Evolutionary conservation across 2,888 invertebrate genomes (phyloP).

Genomic region (Diploptera punctata): DNA sequence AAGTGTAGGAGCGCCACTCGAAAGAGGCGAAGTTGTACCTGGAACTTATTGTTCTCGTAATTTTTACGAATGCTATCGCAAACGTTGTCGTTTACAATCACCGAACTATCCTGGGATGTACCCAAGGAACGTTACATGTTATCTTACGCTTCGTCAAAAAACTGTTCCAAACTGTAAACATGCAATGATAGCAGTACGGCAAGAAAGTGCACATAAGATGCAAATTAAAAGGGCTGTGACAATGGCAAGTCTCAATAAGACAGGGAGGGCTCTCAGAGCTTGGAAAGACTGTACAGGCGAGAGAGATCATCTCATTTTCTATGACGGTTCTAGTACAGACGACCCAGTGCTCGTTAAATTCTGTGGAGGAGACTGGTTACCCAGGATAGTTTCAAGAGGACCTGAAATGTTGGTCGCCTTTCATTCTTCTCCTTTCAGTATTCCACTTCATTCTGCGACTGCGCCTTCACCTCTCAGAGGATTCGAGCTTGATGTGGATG

Average conservation of each 20-base stretch:
- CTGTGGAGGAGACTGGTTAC: conserved; percentile 88
- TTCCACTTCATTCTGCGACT: conserved; percentile 73
- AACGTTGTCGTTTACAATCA: conserved; percentile 81
- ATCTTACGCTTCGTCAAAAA: conserved; percentile 85
- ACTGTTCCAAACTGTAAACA: conserved; percentile 88
- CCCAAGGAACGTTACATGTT: conserved; percentile 86
- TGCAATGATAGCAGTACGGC: conserved; percentile 87
- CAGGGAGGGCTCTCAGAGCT: conserved; percentile 71
- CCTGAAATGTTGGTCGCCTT: conserved; percentile 88
- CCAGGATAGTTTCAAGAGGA: conserved; percentile 76
- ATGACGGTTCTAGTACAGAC: conserved; percentile 83
- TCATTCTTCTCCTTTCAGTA: conserved; percentile 83
- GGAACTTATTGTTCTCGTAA: conserved; percentile 85
- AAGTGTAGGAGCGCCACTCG: conserved; percentile 75
- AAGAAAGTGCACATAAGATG: conserved; percentile 73
- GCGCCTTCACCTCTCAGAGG: conserved; percentile 73
- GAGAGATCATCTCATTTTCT: conserved; percentile 83
- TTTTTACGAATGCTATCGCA: conserved; percentile 84
- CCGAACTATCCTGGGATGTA: conserved; percentile 79
- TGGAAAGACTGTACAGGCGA: conserved; percentile 86
- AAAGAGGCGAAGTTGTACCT: conserved; percentile 76
- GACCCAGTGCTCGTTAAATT: conserved; percentile 85
- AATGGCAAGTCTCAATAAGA: conserved; percentile 53
- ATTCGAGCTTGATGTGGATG: conserved; percentile 86
- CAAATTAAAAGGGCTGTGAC: conserved; percentile 44